phyloP scores from a whole-genome alignment of 2,797 vertebrate genomes.

The Lates japonicus region DNA sequence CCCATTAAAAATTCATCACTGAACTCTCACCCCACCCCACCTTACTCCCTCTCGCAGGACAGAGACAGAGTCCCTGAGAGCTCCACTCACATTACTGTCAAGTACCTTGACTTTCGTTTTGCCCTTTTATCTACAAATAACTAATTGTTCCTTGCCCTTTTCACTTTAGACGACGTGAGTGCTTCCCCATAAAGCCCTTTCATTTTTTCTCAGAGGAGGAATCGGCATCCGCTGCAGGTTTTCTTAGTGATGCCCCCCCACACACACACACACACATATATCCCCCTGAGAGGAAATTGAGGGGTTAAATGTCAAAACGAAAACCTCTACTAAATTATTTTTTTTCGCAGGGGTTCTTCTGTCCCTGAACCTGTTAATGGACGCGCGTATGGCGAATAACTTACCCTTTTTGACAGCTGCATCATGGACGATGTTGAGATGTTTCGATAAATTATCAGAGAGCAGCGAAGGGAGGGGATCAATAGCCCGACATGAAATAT shows the following conservation, averaged over 20 bases:
- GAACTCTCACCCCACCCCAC: constrained; percentile 58
- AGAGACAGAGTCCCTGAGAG: constrained; percentile 89
- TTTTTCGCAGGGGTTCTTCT: constrained; percentile 87
- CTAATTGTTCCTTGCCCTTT: constrained; percentile 99
- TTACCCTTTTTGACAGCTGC: constrained; percentile 94
- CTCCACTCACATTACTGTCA: constrained; percentile 99
- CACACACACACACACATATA: too few species aligned
- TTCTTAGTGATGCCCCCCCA: too few species aligned
- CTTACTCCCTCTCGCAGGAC: constrained; percentile 83
- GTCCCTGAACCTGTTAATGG: constrained; percentile 89
- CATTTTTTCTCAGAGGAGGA: constrained; percentile 75
- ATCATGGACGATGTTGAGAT: constrained; percentile 92
- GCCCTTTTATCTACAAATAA: constrained; percentile 99
- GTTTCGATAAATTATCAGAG: constrained; percentile 96
- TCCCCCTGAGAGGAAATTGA: constrained; percentile 87
- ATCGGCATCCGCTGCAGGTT: constrained; percentile 80
- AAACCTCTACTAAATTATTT: constrained; percentile 96
- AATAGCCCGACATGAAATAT: constrained; percentile 95
- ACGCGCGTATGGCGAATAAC: constrained; percentile 91
- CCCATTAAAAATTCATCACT: constrained; percentile 96
- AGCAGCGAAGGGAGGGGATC: constrained; percentile 90
- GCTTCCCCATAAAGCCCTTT: constrained; percentile 86
- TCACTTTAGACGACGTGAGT: constrained; percentile 93
- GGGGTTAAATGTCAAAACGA: constrained; percentile 96
- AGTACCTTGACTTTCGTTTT: constrained; percentile 97